Percentiles rank a stretch among this genome's conserved stretches.
phyloP scores from a whole-genome alignment of 2,797 vertebrate genomes.

The Eutrigla gurnardus region DNA sequence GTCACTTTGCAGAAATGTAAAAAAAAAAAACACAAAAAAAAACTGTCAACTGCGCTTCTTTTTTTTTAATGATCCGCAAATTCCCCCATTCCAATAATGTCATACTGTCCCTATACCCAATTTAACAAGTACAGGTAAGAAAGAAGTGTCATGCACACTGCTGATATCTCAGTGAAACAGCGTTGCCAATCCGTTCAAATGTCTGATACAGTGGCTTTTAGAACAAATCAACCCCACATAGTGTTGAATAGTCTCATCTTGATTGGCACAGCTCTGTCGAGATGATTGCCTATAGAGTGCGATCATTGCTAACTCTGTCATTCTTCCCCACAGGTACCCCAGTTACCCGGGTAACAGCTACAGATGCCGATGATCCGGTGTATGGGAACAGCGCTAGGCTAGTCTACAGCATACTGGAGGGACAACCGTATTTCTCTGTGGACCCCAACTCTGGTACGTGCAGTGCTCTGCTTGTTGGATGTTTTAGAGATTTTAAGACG shows the following conservation, averaged over 20 bases:
- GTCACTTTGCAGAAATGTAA: too few relatives aligned
- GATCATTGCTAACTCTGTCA: conserved; percentile 33
- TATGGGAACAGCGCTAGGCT: conserved; percentile 98
- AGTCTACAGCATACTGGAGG: conserved; percentile 98
- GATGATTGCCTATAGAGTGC: conserved; percentile 33
- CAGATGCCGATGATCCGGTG: conserved; percentile 96
- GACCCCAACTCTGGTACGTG: conserved; percentile 94
- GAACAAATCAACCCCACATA: conserved; percentile 49
- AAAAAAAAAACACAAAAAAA: too few relatives aligned
- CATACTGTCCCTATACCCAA: background rate
- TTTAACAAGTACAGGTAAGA: background rate
- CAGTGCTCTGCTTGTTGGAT: background rate
- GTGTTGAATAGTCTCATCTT: conserved; percentile 23
- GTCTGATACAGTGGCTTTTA: conserved; percentile 3
- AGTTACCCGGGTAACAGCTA: conserved; percentile 95
- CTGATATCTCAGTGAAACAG: background rate
- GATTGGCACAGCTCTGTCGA: conserved; percentile 35
- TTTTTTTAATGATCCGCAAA: background rate
- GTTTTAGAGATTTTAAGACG: background rate
- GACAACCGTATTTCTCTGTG: conserved; percentile 98
- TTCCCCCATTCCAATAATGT: background rate
- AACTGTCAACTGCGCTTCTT: too few relatives aligned
- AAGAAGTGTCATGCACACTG: too few relatives aligned
- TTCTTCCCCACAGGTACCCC: conserved; percentile 88
- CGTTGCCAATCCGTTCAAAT: background rate